Conservation (phyloP, 1,140 invertebrate species). For the Temnothorax curvispinosus region DNA sequence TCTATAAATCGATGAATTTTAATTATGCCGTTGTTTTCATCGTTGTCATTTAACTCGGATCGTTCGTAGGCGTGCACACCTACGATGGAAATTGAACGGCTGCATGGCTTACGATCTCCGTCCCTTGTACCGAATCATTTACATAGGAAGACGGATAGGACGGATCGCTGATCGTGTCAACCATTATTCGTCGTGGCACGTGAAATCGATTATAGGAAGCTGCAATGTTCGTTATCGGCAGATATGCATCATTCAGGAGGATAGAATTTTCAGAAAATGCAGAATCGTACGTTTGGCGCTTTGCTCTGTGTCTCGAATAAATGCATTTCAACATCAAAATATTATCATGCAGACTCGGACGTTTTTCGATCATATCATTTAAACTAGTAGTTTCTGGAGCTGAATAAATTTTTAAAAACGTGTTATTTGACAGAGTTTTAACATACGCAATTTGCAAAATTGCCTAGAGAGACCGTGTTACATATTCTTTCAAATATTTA, state of each 20-base stretch:
- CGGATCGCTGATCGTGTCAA: slow-evolving; percentile 68
- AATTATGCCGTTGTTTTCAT: slow-evolving; percentile 57
- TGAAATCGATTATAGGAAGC: slow-evolving; percentile 71
- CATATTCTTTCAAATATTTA: background rate
- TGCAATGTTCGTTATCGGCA: slow-evolving; percentile 61
- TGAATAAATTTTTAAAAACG: background rate
- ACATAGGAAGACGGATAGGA: slow-evolving; percentile 67
- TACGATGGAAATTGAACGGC: slow-evolving; percentile 67
- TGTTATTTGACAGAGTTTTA: background rate
- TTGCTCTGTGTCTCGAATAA: slow-evolving; percentile 19
- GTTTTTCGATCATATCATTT: slow-evolving; percentile 1
- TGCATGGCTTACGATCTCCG: slow-evolving; percentile 56
- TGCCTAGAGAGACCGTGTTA: background rate
- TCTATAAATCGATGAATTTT: slow-evolving; percentile 36
- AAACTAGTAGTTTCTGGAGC: background rate
- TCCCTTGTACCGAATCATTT: slow-evolving; percentile 66
- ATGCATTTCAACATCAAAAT: slow-evolving; percentile 14
- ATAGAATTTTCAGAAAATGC: slow-evolving; percentile 36
- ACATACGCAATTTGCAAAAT: background rate
- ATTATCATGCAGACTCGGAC: background rate
- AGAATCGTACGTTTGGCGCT: background rate
- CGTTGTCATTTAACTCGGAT: slow-evolving; percentile 47
- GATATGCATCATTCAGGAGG: slow-evolving; percentile 52
- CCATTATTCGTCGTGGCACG: slow-evolving; percentile 66
- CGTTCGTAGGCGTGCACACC: slow-evolving; percentile 3